Conservation (phyloP, 2,113 vertebrate species). For the Chroicocephalus ridibundus region DNA sequence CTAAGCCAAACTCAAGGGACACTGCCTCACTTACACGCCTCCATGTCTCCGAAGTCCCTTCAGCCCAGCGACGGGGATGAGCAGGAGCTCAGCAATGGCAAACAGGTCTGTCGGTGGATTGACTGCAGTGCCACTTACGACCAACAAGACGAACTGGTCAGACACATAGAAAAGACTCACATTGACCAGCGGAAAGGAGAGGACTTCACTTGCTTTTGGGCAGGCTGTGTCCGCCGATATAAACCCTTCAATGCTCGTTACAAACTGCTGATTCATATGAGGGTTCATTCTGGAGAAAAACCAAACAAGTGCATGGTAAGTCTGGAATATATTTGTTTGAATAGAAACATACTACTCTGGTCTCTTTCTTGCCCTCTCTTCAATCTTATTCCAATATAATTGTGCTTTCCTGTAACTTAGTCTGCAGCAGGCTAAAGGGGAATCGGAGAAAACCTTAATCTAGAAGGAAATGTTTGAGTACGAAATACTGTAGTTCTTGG, state of each 20-base stretch:
- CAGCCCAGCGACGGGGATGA: constrained; percentile 66
- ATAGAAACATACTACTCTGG: constrained; percentile 4
- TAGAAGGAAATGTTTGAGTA: constrained; percentile 52
- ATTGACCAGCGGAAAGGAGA: constrained; percentile 98
- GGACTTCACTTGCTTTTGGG: constrained; percentile 99
- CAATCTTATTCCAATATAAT: background rate
- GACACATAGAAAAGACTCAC: constrained; percentile 98
- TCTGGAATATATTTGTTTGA: constrained; percentile 69
- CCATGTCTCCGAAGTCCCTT: constrained; percentile 74
- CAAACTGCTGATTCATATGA: constrained; percentile 99
- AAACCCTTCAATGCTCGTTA: constrained; percentile 99
- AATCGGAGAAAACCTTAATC: constrained; percentile 37
- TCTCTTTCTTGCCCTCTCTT: background rate
- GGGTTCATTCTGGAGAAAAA: constrained; percentile 98
- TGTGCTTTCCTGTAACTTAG: constrained; percentile 44
- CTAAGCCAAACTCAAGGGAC: constrained; percentile 71
- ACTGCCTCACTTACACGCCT: constrained; percentile 72
- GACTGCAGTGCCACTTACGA: constrained; percentile 94
- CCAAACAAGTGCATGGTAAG: constrained; percentile 99
- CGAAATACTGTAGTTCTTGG: constrained; percentile 52
- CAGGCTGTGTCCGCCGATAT: constrained; percentile 93
- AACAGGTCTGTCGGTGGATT: constrained; percentile 94
- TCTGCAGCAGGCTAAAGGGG: constrained; percentile 6
- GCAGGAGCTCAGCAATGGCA: constrained; percentile 75
- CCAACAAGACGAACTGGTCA: constrained; percentile 97